phyloP scores from a whole-genome alignment of 2,888 invertebrate species.

The Habrosyne pyritoides region DNA sequence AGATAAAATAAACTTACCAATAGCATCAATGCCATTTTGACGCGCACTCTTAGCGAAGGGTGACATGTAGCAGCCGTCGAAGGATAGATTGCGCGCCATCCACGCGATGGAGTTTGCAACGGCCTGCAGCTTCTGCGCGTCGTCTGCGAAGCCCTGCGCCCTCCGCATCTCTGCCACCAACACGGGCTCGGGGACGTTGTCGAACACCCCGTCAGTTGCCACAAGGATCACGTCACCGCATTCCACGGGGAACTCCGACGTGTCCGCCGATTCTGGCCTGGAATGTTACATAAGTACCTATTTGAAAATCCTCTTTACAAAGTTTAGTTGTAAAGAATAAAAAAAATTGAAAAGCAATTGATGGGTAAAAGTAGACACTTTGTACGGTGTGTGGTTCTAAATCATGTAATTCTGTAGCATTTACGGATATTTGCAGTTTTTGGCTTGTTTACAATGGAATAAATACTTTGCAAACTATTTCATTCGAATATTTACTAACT shows the following conservation, averaged over 20 bases:
- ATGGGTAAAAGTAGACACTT: no score
- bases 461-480: no score
- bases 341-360: no score
- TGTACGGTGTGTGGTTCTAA: no score
- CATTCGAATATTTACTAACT: no score
- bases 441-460: no score
- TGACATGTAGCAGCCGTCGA: constrained; percentile 97
- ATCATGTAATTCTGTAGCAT: no score
- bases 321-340: no score
- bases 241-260: constrained; percentile 93
- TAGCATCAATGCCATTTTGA: constrained; percentile 95
- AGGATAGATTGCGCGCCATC: constrained; percentile 96
- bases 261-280: constrained; percentile 96
- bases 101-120: constrained; percentile 97
- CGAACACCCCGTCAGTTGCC: constrained; percentile 99
- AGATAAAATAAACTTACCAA: constrained; percentile 82
- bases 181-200: constrained; percentile 97
- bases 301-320: no score
- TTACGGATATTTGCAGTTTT: no score
- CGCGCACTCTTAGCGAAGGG: constrained; percentile 97
- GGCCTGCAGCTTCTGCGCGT: constrained; percentile 91
- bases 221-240: constrained; percentile 97
- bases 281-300: no score
- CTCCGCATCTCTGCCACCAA: constrained; percentile 93
- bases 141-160: constrained; percentile 74